These are phyloP conservation scores for Cassiopea xamachana DNA, from an alignment of 30 jellyfish, hydroid and myxozoan genomes.

Conservation along the genomic window DNA sequence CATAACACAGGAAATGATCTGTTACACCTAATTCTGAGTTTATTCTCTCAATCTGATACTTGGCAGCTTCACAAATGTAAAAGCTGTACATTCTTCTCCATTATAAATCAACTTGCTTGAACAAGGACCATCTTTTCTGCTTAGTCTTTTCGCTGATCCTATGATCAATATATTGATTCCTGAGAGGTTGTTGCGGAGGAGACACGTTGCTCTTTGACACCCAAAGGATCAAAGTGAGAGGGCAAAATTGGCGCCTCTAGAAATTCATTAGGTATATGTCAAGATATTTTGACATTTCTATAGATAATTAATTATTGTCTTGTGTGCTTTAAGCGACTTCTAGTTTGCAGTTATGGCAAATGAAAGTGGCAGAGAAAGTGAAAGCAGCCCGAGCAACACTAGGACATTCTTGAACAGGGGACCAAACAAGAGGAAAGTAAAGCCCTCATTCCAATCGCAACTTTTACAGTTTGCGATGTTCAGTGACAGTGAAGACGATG, in stretches of 20 bases:
- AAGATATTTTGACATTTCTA: background rate
- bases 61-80: too few relatives aligned
- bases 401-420: constrained; percentile 83
- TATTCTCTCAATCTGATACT: too few relatives aligned
- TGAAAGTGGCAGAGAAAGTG: constrained; percentile 27
- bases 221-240: background rate
- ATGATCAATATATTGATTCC: too few relatives aligned
- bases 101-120: too few relatives aligned
- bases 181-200: constrained; percentile 1
- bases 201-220: constrained; percentile 9
- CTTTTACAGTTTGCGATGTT: constrained; percentile 79
- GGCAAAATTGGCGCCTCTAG: background rate
- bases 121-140: too few relatives aligned
- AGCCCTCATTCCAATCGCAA: constrained; percentile 78
- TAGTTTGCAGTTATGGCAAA: constrained; percentile 7
- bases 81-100: too few relatives aligned
- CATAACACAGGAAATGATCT: too few relatives aligned
- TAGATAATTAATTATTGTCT: background rate
- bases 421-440: constrained; percentile 86
- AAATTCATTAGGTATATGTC: background rate
- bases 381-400: constrained; percentile 12
- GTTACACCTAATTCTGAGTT: too few relatives aligned
- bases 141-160: too few relatives aligned
- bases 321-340: background rate
- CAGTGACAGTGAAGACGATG: constrained; percentile 98